phyloP scores from a whole-genome alignment of 2,113 vertebrate genomes.

The Damaliscus lunatus region DNA sequence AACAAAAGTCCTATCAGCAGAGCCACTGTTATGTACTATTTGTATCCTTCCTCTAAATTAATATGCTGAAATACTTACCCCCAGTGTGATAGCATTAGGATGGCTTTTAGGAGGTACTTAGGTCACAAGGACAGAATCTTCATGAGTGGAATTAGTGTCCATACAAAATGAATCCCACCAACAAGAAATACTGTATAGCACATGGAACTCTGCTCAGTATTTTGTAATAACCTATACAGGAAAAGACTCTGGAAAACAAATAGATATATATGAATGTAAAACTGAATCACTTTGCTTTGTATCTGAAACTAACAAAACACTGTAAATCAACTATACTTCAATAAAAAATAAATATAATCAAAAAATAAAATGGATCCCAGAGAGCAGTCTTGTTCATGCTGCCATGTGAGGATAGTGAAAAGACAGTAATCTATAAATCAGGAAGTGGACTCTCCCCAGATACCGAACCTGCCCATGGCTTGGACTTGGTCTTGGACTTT shows the following conservation, averaged over 20 bases:
- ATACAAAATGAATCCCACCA: not conserved
- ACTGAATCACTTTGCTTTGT: not conserved
- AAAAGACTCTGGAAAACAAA: not conserved
- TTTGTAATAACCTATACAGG: not conserved
- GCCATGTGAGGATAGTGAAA: not conserved
- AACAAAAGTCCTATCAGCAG: not conserved
- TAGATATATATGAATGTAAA: not conserved
- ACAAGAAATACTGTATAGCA: not conserved
- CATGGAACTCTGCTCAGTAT: not conserved
- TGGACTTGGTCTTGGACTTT: not conserved
- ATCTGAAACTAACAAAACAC: not conserved
- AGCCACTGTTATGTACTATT: not conserved
- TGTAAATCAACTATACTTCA: not conserved
- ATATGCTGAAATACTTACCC: not conserved
- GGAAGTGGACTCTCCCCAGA: not conserved
- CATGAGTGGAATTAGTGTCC: not conserved
- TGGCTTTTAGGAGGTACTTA: not conserved
- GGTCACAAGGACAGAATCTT: not conserved
- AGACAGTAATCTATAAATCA: not conserved
- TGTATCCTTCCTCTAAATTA: not conserved
- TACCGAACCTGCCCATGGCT: not conserved
- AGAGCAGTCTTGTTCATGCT: not conserved
- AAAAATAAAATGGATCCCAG: not conserved
- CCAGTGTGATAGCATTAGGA: not conserved
- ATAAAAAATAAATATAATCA: not conserved